Percentiles rank a stretch among this genome's conserved stretches.
These are phyloP conservation scores for Lichenostomus cassidix DNA, from an alignment of 2,113 vertebrate species.

Conservation along the genomic window DNA sequence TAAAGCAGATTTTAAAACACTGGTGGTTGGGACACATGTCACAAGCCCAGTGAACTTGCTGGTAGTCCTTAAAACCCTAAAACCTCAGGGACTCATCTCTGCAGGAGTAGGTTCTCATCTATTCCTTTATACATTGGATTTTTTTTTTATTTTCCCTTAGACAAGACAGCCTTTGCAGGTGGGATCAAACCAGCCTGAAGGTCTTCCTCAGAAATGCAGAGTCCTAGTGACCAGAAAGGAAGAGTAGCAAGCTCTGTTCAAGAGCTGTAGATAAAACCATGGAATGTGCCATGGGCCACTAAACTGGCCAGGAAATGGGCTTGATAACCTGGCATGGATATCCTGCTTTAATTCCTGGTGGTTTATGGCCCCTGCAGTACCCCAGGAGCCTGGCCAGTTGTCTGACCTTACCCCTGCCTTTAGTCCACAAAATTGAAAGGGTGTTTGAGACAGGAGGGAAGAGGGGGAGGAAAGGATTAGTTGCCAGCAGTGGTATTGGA, in stretches of 20 bases:
- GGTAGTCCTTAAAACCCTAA: neutral
- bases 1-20: neutral
- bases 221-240: neutral
- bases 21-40: neutral
- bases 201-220: neutral
- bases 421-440: neutral
- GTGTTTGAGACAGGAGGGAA: neutral
- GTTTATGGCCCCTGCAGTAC: constrained; percentile 8
- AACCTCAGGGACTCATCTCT: neutral
- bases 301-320: neutral
- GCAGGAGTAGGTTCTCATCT: neutral
- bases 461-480: neutral
- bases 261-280: neutral
- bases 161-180: neutral
- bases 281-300: neutral
- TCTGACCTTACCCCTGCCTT: constrained; percentile 16
- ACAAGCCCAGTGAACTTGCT: neutral
- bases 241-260: neutral
- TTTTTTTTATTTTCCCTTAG: neutral
- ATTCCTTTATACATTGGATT: neutral
- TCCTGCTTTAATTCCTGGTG: constrained; percentile 11
- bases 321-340: neutral
- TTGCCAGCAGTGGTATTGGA: neutral
- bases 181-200: neutral
- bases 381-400: neutral